These are phyloP conservation scores for Bubo blakistoni DNA, from an alignment of 2,113 vertebrate genomes.

Conservation along the genomic window DNA sequence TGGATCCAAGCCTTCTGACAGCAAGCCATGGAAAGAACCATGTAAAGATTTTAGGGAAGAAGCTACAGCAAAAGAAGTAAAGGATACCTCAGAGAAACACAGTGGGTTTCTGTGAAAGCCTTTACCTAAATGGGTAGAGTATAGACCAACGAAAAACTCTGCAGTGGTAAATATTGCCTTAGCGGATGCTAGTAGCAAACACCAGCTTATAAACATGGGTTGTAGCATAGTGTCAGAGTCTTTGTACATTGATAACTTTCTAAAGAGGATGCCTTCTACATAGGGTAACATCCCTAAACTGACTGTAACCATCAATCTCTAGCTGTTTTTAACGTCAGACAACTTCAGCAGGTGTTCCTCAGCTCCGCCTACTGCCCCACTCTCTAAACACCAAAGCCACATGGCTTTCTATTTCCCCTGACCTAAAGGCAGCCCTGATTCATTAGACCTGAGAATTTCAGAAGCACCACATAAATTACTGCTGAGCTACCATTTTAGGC, in stretches of 20 bases:
- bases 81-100: not conserved
- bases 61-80: not conserved
- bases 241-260: not conserved
- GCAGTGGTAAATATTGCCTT: not conserved
- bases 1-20: not conserved
- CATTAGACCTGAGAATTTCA: not conserved
- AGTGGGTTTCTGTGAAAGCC: not conserved
- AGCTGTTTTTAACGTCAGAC: not conserved
- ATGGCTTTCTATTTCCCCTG: not conserved
- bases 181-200: not conserved
- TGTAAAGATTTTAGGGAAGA: not conserved
- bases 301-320: not conserved
- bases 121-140: not conserved
- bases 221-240: not conserved
- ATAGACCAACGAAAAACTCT: not conserved
- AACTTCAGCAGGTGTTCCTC: not conserved
- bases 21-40: not conserved
- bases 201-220: not conserved
- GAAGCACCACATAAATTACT: not conserved
- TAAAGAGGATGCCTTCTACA: not conserved
- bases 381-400: not conserved
- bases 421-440: not conserved
- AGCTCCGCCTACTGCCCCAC: not conserved
- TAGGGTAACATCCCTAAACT: not conserved
- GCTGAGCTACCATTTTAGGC: not conserved